Percentiles rank a stretch among this genome's conserved stretches.
Evolutionary conservation across 2,888 invertebrate species (phyloP).

Genomic region (Scaeva pyrastri): DNA sequence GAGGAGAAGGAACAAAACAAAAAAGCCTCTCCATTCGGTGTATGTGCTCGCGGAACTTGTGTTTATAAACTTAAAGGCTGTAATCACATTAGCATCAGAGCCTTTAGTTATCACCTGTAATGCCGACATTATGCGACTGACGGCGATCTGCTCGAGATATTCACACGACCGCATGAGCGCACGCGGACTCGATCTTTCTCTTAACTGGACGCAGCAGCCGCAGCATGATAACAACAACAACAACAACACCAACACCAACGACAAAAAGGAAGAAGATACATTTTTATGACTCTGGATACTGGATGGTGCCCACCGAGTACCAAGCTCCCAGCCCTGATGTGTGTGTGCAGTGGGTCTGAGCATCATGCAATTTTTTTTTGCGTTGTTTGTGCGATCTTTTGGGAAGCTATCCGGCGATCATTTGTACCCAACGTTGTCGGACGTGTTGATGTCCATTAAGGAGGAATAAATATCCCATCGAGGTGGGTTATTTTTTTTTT

Average conservation of each 20-base stretch:
- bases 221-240: background rate
- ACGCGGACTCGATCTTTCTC: conserved; percentile 70
- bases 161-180: conserved; percentile 72
- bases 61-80: conserved; percentile 84
- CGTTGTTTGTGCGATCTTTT: conserved; percentile 51
- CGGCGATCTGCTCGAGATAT: conserved; percentile 75
- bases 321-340: background rate
- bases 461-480: conserved; percentile 79
- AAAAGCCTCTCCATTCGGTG: conserved; percentile 33
- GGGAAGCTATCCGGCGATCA: conserved; percentile 60
- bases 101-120: conserved; percentile 82
- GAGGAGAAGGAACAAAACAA: conserved; percentile 40
- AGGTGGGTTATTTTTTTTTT: too few relatives aligned
- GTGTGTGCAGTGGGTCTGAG: background rate
- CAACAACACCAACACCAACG: conserved; percentile 8
- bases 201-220: conserved; percentile 4
- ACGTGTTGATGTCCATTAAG: conserved; percentile 81
- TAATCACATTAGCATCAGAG: conserved; percentile 84
- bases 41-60: conserved; percentile 77
- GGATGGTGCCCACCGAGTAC: conserved; percentile 37
- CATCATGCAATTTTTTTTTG: conserved; percentile 37
- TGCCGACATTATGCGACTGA: conserved; percentile 79
- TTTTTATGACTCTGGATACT: conserved; percentile 38
- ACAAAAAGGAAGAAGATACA: conserved; percentile 27
- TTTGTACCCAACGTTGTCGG: conserved; percentile 75